These are phyloP conservation scores for Pseudotriccus pelzelni DNA, from an alignment of 2,797 vertebrate genomes.

Conservation along the genomic window DNA sequence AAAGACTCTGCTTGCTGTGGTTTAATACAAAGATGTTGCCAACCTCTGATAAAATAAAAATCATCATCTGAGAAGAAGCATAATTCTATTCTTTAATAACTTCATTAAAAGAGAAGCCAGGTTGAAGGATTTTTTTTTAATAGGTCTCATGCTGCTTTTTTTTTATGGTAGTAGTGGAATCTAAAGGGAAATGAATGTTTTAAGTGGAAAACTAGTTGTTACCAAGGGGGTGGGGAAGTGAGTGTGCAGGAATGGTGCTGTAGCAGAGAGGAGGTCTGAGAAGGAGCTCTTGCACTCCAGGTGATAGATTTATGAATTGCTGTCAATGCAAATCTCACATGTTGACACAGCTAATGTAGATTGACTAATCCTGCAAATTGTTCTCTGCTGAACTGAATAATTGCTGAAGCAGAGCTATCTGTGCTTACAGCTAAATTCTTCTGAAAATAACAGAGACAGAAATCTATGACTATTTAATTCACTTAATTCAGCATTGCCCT, in stretches of 20 bases:
- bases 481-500: neutral
- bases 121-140: neutral
- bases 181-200: slow-evolving; percentile 3
- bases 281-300: neutral
- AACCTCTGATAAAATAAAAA: slow-evolving; percentile 71
- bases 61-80: slow-evolving; percentile 40
- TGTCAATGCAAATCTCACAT: slow-evolving; percentile 23
- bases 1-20: slow-evolving; percentile 49
- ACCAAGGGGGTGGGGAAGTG: neutral
- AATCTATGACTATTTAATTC: neutral
- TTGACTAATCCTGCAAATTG: slow-evolving; percentile 21
- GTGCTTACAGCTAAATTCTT: slow-evolving; percentile 36
- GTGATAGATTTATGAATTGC: neutral
- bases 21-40: slow-evolving; percentile 62
- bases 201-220: neutral
- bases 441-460: slow-evolving; percentile 3
- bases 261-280: neutral
- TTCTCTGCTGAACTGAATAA: slow-evolving; percentile 35
- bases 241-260: neutral
- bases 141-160: slow-evolving; percentile 39
- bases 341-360: slow-evolving; percentile 36
- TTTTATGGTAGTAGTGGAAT: slow-evolving; percentile 27
- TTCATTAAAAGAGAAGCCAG: slow-evolving; percentile 46
- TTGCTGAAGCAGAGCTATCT: slow-evolving; percentile 28
- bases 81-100: slow-evolving; percentile 17